Base-by-base conservation (phyloP, 1,140 invertebrate species). In the Eriosoma lanigerum region DNA sequence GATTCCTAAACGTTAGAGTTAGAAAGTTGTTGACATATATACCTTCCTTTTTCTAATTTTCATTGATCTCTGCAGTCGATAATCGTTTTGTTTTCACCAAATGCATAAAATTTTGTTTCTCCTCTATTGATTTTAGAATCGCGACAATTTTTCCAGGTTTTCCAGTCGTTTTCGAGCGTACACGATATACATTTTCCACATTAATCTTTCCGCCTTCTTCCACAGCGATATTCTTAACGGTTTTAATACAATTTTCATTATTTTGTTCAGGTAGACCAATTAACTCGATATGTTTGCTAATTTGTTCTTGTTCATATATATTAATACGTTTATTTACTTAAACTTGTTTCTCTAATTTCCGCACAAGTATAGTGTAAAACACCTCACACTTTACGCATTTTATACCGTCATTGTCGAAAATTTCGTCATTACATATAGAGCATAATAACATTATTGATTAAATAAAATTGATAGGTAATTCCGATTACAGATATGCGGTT, bases 251-350 rank as follows among this genome's bases (percentile, higher is more conserved):
- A 56, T 56, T 56, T 56, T 56, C 19, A 56, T 56, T 56, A 17
- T 56, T 56, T 9, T 56, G 52, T 21, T 56, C 52, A 24, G 52
- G 52, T 56, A 56, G 3, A 21, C n/a, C n/a, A 56, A 21, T 56
- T 21, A 56, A 56, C 52, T 56, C 52, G 21, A 56, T 56, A 56
- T 56, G 10, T 21, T 56, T 56, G 52, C 19, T 56, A 21, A 24
- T 21, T 21, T 21, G n/a, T 56, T 56, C n/a, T 21, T 56, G 52
- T 56, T 56, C 52, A 56, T 21, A 21, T 56, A 56, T 21, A 21
- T 56, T 56, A 56, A 56, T 56, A 56, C 52, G 52, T 56, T 56
- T 56, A 56, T 56, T 56, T 56, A 56, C n/a, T 56, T n/a, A n/a
- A n/a, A n/a, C n/a, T n/a, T n/a, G n/a, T n/a, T n/a, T n/a, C n/a